A percentile compares a stretch with the other conserved stretches of the same genome.
phyloP scores from a whole-genome alignment of 1,140 invertebrate species.

The Linepithema humile region DNA sequence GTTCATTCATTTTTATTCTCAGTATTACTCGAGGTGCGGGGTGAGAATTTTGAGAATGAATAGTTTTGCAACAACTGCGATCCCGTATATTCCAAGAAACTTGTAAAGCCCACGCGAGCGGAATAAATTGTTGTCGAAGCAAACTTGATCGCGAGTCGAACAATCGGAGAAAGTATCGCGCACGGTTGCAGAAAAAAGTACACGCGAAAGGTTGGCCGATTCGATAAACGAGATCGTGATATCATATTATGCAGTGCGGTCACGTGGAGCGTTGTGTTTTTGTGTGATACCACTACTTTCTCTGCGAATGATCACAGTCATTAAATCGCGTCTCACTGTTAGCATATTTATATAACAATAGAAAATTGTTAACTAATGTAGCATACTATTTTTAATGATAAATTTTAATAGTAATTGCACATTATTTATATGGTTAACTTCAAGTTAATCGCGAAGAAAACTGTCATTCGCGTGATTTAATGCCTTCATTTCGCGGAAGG shows the following conservation, averaged over 20 bases:
- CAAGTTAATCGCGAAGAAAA: not conserved
- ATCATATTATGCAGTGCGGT: not conserved
- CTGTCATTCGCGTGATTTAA: not conserved
- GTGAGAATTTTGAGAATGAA: constrained; percentile 13
- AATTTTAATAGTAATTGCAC: no score
- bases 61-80: not conserved
- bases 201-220: constrained; percentile 33
- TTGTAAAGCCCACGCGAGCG: constrained; percentile 28
- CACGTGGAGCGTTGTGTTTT: not conserved
- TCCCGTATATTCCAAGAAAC: constrained; percentile 16
- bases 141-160: constrained; percentile 20
- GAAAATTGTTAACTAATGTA: not conserved
- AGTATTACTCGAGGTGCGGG: not conserved
- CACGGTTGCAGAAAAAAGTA: constrained; percentile 2
- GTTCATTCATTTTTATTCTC: not conserved
- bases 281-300: constrained; percentile 41
- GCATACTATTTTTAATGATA: not conserved
- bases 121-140: constrained; percentile 47
- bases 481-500: not conserved
- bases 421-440: not conserved
- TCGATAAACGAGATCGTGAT: constrained; percentile 57
- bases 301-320: not conserved
- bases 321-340: not conserved
- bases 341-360: not conserved
- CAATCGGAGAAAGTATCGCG: constrained; percentile 61